Base-by-base conservation (phyloP, 2,888 invertebrate species). In the Scaptodrosophila latifasciaeformis region DNA sequence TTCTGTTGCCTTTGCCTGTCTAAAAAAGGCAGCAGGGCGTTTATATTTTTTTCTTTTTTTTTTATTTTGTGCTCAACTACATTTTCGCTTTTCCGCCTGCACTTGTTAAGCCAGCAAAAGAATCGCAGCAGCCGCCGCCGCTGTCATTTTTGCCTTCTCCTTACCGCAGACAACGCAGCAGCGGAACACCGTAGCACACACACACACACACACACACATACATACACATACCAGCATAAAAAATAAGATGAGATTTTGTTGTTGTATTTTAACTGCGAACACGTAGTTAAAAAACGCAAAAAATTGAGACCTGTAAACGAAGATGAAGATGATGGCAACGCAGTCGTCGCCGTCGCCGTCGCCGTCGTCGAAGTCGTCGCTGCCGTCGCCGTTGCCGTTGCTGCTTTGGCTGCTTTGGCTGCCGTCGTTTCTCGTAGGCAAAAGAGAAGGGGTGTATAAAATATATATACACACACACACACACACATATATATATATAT, bases 221-320 rank as follows among this genome's bases (percentile, higher is more conserved):
- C 55, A 59, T 52, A 62, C 60, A 62, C 62, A 59, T 54, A 70
- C 70, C 70, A 74, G 67, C 64, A 69, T 67, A 67, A 66, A 74
- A 79, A 76, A 71, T 66, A 79, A 76, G 72, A 82, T 76, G 78
- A 78, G 82, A 82, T 81, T 79, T 81, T 9, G 5, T 27, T 5
- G 27, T 27, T 27, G 9, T 27, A 27, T 27, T 74, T 81, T 78
- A 77, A 79, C 75, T 75, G 75, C 67, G 78, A 81, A 77, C 80
- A 77, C 77, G 77, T 81, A 81, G 75, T 81, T 78, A 81, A 81
- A 82, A 65, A 77, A 59, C 45, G 30, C 50, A 55, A 61, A 59
- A 67, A 61, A 59, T 75, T 56, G 49, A 61, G 63, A 70, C 55
- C 67, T 60, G 71, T 63, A 59, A 39, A 65, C 59, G 61, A 65